Percentiles rank a stretch among this genome's conserved stretches.
Evolutionary conservation across 2,888 invertebrate species (phyloP).

Genomic region (Caenorhabditis afra): DNA sequence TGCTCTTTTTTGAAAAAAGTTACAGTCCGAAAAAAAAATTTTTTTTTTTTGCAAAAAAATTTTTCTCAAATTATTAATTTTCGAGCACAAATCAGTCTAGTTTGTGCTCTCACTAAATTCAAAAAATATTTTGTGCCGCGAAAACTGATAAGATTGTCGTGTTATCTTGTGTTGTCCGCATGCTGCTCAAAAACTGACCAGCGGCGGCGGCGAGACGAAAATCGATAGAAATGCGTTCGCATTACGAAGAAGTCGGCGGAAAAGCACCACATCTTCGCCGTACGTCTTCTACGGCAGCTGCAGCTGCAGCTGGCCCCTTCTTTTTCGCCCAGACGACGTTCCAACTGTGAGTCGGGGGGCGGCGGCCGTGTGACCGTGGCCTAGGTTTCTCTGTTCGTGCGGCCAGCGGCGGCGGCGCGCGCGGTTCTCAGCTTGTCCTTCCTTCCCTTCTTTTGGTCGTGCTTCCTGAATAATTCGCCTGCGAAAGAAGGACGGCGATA

Average conservation of each 20-base stretch:
- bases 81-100: too few species aligned
- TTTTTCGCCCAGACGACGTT: constrained; percentile 29
- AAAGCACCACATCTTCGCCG: too few species aligned
- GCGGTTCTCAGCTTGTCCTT: neutral
- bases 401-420: too few species aligned
- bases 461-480: constrained; percentile 35
- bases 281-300: too few species aligned
- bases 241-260: constrained; percentile 21
- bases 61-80: too few species aligned
- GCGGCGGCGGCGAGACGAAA: neutral
- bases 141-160: neutral
- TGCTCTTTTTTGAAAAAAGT: too few species aligned
- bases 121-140: neutral
- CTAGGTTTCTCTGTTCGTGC: too few species aligned
- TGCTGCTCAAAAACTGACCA: neutral
- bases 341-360: constrained; percentile 34
- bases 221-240: constrained; percentile 39
- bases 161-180: neutral
- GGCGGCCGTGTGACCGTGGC: neutral
- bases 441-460: constrained; percentile 2
- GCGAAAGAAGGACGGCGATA: neutral
- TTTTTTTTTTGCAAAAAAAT: too few species aligned
- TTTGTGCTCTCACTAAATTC: neutral
- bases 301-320: neutral
- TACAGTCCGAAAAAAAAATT: too few species aligned